Base-by-base conservation (phyloP, 2,888 invertebrate species). In the Allophyes oxyacanthae region DNA sequence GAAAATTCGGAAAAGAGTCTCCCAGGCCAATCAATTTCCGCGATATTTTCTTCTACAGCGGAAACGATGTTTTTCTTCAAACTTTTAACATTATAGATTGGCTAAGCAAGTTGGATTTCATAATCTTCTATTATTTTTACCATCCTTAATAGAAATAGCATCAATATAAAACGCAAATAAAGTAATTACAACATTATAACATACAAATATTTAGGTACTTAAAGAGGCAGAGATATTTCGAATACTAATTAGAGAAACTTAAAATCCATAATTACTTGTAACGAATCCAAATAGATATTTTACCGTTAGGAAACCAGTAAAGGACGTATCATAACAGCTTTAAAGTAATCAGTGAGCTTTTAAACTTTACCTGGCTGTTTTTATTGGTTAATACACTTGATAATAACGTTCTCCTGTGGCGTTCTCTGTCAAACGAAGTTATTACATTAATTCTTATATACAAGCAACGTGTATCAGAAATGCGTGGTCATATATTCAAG, bases 271-370 rank as follows among this genome's bases (percentile, higher is more conserved):
- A 65, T 58, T 49, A 58, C 42, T 55, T 30, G 34, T 58, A 43
- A 57, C 34, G 43, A 30, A 40, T 11, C 48, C 15, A 43, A 52
- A 53, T 37, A 57, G 15, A 63, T 53, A 54, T 10, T 55, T 37
- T 59, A 61, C 68, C 66, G 63, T 71, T 72, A 54, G 20, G 6
- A 36, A 38, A 53, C 46, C 43, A 51, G 45, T 63, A 52, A 65
- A 62, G 71, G 56, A 64, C 42, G 28, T 65, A 69, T 63, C 59
- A 60, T 45, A 57, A 67, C 13, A 28, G 48, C 45, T 56, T 25
- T 10, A 11, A 37, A 55, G 63, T 53, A 55, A 75, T 72, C 61
- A 51, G 44, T 52, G 34, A 54, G 42, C 51, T 66, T 61, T 58
- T 53, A 53, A 44, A 34, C 20, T 20, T 20, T 20, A 2, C 20